Evolutionary conservation across 2,888 invertebrate genomes (phyloP), one percentile per base, ranked within the genome.

Genomic region (Polyommatus icarus): DNA sequence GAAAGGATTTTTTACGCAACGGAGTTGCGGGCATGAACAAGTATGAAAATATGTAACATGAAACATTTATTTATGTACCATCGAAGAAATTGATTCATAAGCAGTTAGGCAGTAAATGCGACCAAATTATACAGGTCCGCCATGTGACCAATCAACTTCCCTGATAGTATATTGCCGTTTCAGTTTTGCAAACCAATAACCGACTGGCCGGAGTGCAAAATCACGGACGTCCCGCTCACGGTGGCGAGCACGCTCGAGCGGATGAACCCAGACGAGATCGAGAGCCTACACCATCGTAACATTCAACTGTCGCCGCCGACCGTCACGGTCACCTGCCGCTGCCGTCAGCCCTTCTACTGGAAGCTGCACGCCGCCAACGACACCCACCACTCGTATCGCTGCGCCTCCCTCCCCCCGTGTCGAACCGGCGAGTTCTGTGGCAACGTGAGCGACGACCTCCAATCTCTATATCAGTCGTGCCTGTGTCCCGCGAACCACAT

Each of bases 401-500:
- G 96, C 82, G 85, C 89, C 4, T 88, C 95, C 83, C 87, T 95
- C 79, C 90, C 90, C 7, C 86, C 90, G 59, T 96, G 96, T 83
- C 89, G 90, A 24, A 86, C 90, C 0, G 89, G 90, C 0, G 95
- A 96, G 59, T 95, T 95, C 83, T 96, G 96, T 83, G 96, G 96
- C 0, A 91, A 95, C 79, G 94, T 96, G 10, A 91, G 95, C 82
- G 87, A 90, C n/a, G 95, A 96, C 82, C 85, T 95, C 10, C 95
- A 94, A 79, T 95, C 96, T 8, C 89, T 95, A 18, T 96, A 96
- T 84, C 95, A 96, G 83, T 94, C 93, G 8, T 96, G 96, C 80
- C 88, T 95, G 36, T 96, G 96, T 81, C 96, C 96, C 0, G 85
- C 86, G 79, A 92, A 93, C 12, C 95, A 96, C 82, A 91, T 95